These are phyloP conservation scores for Odontamblyopus rebecca DNA, from an alignment of 2,797 vertebrate species.

Conservation along the genomic window DNA sequence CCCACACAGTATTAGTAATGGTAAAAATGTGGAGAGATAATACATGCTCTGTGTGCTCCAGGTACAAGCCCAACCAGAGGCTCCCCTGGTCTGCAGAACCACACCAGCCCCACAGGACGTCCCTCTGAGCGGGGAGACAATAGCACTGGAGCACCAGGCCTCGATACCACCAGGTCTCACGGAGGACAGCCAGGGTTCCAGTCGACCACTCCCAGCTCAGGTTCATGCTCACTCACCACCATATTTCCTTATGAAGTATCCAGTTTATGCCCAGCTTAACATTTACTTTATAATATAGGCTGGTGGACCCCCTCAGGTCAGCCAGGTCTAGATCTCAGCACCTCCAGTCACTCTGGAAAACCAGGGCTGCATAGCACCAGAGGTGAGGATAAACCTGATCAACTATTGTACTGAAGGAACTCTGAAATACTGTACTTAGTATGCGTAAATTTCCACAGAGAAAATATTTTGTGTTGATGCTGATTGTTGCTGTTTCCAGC, in stretches of 20 bases:
- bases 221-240: conserved; percentile 11
- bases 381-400: conserved; percentile 23
- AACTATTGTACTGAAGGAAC: not conserved
- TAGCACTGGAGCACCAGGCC: conserved; percentile 63
- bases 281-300: conserved; percentile 1
- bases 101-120: conserved; percentile 59
- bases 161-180: conserved; percentile 54
- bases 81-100: conserved; percentile 67
- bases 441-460: not conserved
- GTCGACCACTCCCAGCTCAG: conserved; percentile 32
- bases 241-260: not conserved
- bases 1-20: not conserved
- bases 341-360: conserved; percentile 26
- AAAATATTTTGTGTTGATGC: too few species aligned
- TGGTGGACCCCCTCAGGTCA: conserved; percentile 41
- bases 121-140: conserved; percentile 59
- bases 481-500: conserved; percentile 37
- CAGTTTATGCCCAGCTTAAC: not conserved
- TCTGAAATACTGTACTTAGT: not conserved
- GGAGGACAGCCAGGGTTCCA: conserved; percentile 63
- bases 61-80: conserved; percentile 57
- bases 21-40: not conserved
- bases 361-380: conserved; percentile 57
- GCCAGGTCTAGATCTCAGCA: conserved; percentile 51
- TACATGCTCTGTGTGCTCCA: not conserved